Base-by-base conservation (phyloP, 2,888 invertebrate species). In the Papilio protenor region DNA sequence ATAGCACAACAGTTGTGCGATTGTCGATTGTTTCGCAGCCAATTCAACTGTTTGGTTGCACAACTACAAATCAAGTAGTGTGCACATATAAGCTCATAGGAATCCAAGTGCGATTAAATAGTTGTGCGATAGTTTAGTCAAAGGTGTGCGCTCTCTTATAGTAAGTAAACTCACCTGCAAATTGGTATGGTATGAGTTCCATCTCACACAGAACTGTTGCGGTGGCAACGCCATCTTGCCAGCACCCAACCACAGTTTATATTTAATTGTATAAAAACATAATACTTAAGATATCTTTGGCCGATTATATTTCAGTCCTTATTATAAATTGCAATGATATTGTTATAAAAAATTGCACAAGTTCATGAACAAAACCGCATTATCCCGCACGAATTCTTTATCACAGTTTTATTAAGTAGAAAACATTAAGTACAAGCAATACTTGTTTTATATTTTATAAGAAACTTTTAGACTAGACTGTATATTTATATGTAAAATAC, bases 111-210 rank as follows among this genome's bases (percentile, higher is more conserved):
- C 40, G 8, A 40, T 8, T 33, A 33, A 33, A 33, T 5, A 40
- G 40, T 40, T 8, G 8, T 40, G 40, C 40, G 40, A 40, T 8
- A 40, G 40, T 40, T 40, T 40, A 40, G 40, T 40, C 40, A 40
- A 40, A 40, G 6, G 40, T 8, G 40, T 6, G 8, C 40, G 1
- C 40, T 6, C 33, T 33, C 33, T 33, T 33, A 33, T n/a, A 40
- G 33, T 74, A 57, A 23, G 74, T 57, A 78, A 66, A 52, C 49
- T 85, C 96, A 94, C 94, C 94, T 94, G 97, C 91, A 97, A 95
- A 87, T 97, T 97, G 61, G 96, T 96, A 87, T 97, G 97, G 89
- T 97, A 97, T 83, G 97, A 97, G 90, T 97, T 97, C 97, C 97
- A 97, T 86, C 97, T 95, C 73, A 97, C 96, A 87, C 97, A 97